Base-by-base conservation (phyloP, 1,140 invertebrate genomes). In the Radopholus similis region DNA sequence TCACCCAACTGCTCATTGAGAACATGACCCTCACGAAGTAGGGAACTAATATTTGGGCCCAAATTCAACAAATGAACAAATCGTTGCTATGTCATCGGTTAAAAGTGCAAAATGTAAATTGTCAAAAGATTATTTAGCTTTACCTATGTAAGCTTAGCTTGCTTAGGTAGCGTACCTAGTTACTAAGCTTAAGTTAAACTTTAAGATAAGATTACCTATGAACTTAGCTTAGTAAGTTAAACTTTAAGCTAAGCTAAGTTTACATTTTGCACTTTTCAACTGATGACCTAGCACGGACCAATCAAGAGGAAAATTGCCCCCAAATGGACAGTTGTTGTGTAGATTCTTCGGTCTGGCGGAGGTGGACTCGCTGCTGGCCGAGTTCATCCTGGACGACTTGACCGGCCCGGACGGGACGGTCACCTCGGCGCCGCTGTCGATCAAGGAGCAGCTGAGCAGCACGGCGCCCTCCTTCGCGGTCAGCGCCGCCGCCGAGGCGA, bases 1-100 rank as follows among this genome's bases (percentile, higher is more conserved):
- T 81, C 6, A 81, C 79, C 9, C 79, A 81, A 58, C 42, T 81
- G n/a, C 60, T 81, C 18, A 81, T 81, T 51, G 79, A 81, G 64
- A 81, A 81, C 38, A 81, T 81, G 78, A 82, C 79, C 11, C 59
- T 81, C 23, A 82, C 80, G n/a, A 80, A 79, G 68, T 62, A 3
- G 21, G 40, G 4, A 55, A 13, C 4, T 4, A 15, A 11, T 23
- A 0, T 3, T 2, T 13, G 9, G 11, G 1, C 9, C 6, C 23
- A 1, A 26, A 26, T 4, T 51, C 6, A 13, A 4, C 1, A 51
- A 51, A 51, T 51, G 9, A 47, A 6, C 6, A 47, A 47, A 47
- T 21, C 26, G 18, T 21, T 47, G 18, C 44, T 47, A n/a, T n/a
- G n/a, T n/a, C n/a, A n/a, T n/a, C n/a, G n/a, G n/a, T n/a, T n/a